Evolutionary conservation across 2,113 vertebrate genomes (phyloP).

Genomic region (Hyla sarda): DNA sequence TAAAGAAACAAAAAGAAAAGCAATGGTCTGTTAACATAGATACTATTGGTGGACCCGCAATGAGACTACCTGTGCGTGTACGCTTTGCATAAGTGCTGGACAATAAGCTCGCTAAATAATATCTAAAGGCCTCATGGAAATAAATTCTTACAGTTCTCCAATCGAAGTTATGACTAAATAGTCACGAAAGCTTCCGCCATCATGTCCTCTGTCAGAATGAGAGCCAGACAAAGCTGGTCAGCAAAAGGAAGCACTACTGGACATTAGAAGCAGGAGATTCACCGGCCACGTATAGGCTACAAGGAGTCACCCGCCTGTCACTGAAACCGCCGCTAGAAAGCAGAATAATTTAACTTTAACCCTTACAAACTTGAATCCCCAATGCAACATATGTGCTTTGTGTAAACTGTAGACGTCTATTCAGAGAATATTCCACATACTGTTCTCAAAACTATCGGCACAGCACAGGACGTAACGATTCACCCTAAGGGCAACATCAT

Average conservation of each 20-base stretch:
- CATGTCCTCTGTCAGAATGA: constrained; percentile 50
- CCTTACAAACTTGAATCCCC: constrained; percentile 55
- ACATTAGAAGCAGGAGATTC: constrained; percentile 24
- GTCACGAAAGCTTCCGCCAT: background rate
- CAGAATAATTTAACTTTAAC: constrained; percentile 13
- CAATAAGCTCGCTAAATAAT: constrained; percentile 48
- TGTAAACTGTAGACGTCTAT: constrained; percentile 67
- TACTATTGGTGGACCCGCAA: constrained; percentile 17
- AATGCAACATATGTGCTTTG: constrained; percentile 65
- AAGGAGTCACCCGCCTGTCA: constrained; percentile 9
- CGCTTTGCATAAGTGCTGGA: constrained; percentile 53
- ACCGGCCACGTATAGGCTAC: background rate
- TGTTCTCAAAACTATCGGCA: constrained; percentile 74
- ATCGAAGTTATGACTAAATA: background rate
- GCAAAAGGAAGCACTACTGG: constrained; percentile 34
- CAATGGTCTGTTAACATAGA: constrained; percentile 3
- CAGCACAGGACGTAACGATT: constrained; percentile 76
- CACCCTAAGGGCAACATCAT: constrained; percentile 72
- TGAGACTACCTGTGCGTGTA: constrained; percentile 20
- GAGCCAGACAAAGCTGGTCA: constrained; percentile 14
- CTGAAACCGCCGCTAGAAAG: background rate
- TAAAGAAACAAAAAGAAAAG: background rate
- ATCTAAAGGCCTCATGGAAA: constrained; percentile 67
- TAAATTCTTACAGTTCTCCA: background rate
- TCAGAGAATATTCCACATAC: constrained; percentile 80